A percentile compares a stretch with the other conserved stretches of the same genome.
phyloP scores from a whole-genome alignment of 2,797 vertebrate species.

The Toxotes lorentzi region DNA sequence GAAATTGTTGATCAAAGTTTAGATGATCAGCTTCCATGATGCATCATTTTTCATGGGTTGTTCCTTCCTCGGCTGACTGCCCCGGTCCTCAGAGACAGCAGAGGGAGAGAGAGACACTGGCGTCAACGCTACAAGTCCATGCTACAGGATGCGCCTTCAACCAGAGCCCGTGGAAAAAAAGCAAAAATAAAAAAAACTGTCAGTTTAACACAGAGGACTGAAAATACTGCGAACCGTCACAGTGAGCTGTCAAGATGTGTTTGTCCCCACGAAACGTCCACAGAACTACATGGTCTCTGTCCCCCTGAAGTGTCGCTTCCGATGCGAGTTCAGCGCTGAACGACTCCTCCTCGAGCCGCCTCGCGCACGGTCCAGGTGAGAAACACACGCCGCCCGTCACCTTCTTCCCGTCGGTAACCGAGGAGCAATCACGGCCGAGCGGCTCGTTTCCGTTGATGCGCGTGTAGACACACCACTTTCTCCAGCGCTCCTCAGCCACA shows the following conservation, averaged over 20 bases:
- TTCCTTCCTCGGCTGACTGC: constrained; percentile 41
- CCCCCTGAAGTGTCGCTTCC: constrained; percentile 4
- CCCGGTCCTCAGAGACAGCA: constrained; percentile 33
- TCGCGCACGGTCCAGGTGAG: not conserved
- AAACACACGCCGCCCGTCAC: not conserved
- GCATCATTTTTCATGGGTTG: constrained; percentile 67
- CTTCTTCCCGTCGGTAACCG: not conserved
- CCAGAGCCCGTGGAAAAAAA: not conserved
- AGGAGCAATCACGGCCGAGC: constrained; percentile 1
- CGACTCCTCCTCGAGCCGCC: not conserved
- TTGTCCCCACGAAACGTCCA: constrained; percentile 19
- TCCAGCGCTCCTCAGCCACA: constrained; percentile 82
- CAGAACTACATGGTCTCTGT: not conserved
- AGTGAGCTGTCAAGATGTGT: not conserved
- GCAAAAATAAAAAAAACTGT: not conserved
- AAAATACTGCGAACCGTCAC: not conserved
- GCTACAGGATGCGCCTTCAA: constrained; percentile 21
- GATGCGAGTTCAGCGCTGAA: not conserved
- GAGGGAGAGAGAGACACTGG: not conserved
- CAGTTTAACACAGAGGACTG: constrained; percentile 13
- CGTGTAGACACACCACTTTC: constrained; percentile 66
- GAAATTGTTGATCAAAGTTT: constrained; percentile 68
- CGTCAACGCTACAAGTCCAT: constrained; percentile 56
- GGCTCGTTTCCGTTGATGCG: constrained; percentile 12
- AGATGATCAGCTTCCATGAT: constrained; percentile 55